Evolutionary conservation across 2,113 vertebrate species (phyloP), one percentile per base, ranked within the genome.

Genomic region (Dipodomys spectabilis): DNA sequence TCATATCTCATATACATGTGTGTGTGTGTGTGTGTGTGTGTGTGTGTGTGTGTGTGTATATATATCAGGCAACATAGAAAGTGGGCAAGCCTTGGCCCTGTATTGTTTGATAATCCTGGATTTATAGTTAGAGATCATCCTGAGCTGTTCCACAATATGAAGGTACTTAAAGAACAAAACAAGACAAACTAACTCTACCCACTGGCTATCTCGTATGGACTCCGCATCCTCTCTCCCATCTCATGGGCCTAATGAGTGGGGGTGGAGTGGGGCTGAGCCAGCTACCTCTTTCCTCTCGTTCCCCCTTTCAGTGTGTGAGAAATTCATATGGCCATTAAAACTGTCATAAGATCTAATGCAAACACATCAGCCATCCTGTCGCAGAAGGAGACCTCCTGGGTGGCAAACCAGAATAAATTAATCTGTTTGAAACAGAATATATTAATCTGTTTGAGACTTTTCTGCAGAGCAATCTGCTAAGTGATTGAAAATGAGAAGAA

Each of bases 231-330:
- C 30, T 71, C 9, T 57, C 18, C 1, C 49, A 69, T 45, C 88
- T 49, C 45, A 10, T 13, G n/a, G 7, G 22, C 62, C 44, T n/a
- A 44, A 35, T 2, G 1, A 2, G 20, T 8, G 8, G 2, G 2
- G 1, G 6, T 23, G 53, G 53, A 13, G 53, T 4, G 15, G 10
- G 1, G 44, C 27, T 22, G 12, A 64, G 13, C 16, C 45, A 7
- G 23, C 18, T 32, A 4, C 32, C 88, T 0, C n/a, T 83, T 82
- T 45, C 15, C 30, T 93, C 27, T 82, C 30, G 19, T 89, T 86
- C 75, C 62, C 44, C 80, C 60, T 23, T 78, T 81, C 53, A 44
- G 27, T 35, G 15, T 23, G 7, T 57, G 62, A 65, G 68, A 60
- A 60, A 72, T 75, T 60, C 39, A 80, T 57, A 28, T 1, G 18